Evolutionary conservation across 2,888 invertebrate species (phyloP).

Genomic region (Salpingus planirostris): DNA sequence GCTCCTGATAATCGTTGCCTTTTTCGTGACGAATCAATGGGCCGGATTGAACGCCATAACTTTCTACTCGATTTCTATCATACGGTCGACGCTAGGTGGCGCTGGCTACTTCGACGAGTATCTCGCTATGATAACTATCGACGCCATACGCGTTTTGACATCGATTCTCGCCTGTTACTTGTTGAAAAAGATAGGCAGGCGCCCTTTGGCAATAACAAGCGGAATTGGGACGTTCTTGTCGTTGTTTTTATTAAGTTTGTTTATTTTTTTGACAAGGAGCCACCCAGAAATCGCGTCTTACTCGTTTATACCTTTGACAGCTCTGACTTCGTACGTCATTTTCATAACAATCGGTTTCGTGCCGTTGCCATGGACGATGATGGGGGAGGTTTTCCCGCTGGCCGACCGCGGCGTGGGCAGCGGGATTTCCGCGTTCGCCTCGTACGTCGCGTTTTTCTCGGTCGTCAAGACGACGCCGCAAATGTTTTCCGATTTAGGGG

Average conservation of each 20-base stretch:
- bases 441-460: slow-evolving; percentile 54
- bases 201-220: slow-evolving; percentile 56
- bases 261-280: slow-evolving; percentile 18
- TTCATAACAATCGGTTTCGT: slow-evolving; percentile 45
- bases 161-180: slow-evolving; percentile 55
- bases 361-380: slow-evolving; percentile 66
- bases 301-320: slow-evolving; percentile 33
- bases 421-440: slow-evolving; percentile 56
- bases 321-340: slow-evolving; percentile 50
- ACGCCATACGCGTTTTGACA: slow-evolving; percentile 52
- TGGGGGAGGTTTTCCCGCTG: slow-evolving; percentile 60
- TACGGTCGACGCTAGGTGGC: slow-evolving; percentile 44
- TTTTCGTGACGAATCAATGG: slow-evolving; percentile 60
- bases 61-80: slow-evolving; percentile 62
- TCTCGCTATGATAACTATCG: slow-evolving; percentile 56
- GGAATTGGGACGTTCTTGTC: slow-evolving; percentile 53
- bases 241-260: slow-evolving; percentile 35
- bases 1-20: slow-evolving; percentile 51
- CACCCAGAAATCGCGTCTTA: slow-evolving; percentile 12
- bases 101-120: slow-evolving; percentile 58
- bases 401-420: slow-evolving; percentile 52
- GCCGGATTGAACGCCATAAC: slow-evolving; percentile 64
- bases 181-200: slow-evolving; percentile 52
- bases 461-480: slow-evolving; percentile 60
- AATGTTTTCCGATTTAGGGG: slow-evolving; percentile 49